Base-by-base conservation (phyloP, 1,140 invertebrate species). In the Sarcophaga peregrina region DNA sequence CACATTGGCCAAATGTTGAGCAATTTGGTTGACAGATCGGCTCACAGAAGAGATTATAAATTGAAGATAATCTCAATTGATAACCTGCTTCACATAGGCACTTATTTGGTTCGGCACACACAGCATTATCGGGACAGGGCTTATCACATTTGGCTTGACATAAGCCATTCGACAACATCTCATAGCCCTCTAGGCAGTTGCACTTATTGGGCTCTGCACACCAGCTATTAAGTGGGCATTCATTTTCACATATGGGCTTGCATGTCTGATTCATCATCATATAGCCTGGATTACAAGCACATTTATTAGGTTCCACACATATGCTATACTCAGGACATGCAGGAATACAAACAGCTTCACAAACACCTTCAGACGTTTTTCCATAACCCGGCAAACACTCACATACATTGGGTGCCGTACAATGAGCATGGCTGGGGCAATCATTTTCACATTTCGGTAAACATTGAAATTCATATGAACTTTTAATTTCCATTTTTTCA, bases 31-130 rank as follows among this genome's bases (percentile, higher is more conserved):
- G 87, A 83, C 94, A 95, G 10, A 87, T 85, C 0, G 81, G 83
- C 62, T 81, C 72, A 58, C 84, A 85, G 9, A 54, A 15, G n/a
- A 84, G 86, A 84, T 84, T 90, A 47, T 74, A 82, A 15, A n/a
- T 47, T 7, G 48, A 54, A n/a, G 47, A 15, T 17, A 13, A n/a
- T 20, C 54, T 83, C 48, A 91, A 91, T 17, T 93, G 91, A 83
- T 92, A 92, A 68, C 92, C 92, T 48, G 91, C 90, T 85, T 91
- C 92, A 83, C 93, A 93, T 13, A 90, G 86, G 86, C 93, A 94
- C 0, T 86, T 88, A 5, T 93, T 89, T 0, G 93, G 93, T 0
- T 89, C 91, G 10, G 86, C 85, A 83, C 91, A 92, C 8, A 75
- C 83, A 8, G 89, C 90, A 68, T 91, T 3, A 46, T 81, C 85